Evolutionary conservation across 2,797 vertebrate species (phyloP), one percentile per base, ranked within the genome.

Genomic region (Heliangelus exortis): DNA sequence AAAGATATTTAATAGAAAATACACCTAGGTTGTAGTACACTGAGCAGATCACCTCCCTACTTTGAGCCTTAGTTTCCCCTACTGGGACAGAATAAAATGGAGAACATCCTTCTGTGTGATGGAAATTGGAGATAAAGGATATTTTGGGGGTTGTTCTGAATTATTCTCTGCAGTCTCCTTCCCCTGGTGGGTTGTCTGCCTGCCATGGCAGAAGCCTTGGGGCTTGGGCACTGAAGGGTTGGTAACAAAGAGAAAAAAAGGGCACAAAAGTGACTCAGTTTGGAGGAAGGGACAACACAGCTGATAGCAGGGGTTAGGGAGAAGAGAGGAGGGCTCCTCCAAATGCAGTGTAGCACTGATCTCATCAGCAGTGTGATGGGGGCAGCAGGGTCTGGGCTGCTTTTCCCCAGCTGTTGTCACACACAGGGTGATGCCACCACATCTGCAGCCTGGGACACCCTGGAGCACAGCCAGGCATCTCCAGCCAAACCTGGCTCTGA

Each of bases 71-170:
- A 26, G 67, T 54, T 82, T 79, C 66, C 66, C 51, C 67, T 77
- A 31, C 29, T 73, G 41, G 65, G 21, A 77, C 33, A 65, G 34
- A 45, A 50, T 25, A 55, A 62, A 80, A 36, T 47, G 36, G 45
- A 5, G 7, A 7, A 7, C 1, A 0, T n/a, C n/a, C 10, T 71
- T 45, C 22, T 20, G 39, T 0, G 0, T 34, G 29, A 77, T 74
- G 43, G 39, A 51, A 61, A 14, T 0, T 50, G 74, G 51, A 7
- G 12, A 34, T 15, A 31, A 76, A 54, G 48, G 36, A 41, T 9
- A 3, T 74, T 39, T 14, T 1, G 63, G 7, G 55, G 0, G 0
- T 45, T 62, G 41, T 26, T 92, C 77, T 50, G 33, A 51, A 33
- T 83, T 7, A 3, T 23, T 74, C 20, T 43, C 19, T 47, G 10